Percentiles rank a stretch among this genome's conserved stretches.
Evolutionary conservation across 2,113 vertebrate genomes (phyloP).

Genomic region (Vanacampus margaritifer): DNA sequence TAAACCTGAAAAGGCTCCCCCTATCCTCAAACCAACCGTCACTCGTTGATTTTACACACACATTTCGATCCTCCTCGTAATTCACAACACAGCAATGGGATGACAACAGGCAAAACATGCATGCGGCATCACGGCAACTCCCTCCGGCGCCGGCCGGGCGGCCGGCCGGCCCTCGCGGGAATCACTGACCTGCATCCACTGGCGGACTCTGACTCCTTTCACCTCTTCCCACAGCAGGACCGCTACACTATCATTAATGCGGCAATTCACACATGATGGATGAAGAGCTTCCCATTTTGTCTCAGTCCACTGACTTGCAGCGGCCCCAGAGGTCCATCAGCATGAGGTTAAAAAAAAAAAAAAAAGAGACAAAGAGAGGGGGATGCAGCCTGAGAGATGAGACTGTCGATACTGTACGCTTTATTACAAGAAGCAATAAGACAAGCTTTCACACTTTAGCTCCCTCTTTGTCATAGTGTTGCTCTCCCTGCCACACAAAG

Average conservation of each 20-base stretch:
- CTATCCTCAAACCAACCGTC: constrained; percentile 40
- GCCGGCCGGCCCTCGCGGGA: constrained; percentile 63
- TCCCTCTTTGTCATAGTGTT: constrained; percentile 45
- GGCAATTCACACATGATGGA: constrained; percentile 51
- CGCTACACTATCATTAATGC: constrained; percentile 46
- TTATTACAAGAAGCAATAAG: constrained; percentile 83
- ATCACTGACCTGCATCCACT: constrained; percentile 87
- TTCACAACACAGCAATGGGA: constrained; percentile 29
- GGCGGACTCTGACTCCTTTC: constrained; percentile 77
- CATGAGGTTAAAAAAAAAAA: constrained; percentile 25
- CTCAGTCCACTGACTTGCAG: constrained; percentile 62
- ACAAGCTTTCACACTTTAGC: constrained; percentile 75
- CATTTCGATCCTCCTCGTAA: constrained; percentile 18
- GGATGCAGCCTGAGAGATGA: neutral
- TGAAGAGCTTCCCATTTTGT: constrained; percentile 60
- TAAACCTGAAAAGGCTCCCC: constrained; percentile 3
- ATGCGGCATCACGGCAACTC: neutral
- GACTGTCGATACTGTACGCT: constrained; percentile 84
- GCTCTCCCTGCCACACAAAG: constrained; percentile 83
- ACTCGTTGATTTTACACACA: constrained; percentile 14
- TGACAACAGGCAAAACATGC: constrained; percentile 39
- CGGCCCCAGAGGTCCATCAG: constrained; percentile 49
- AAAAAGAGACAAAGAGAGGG: constrained; percentile 35
- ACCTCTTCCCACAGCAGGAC: constrained; percentile 66
- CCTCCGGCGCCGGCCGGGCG: constrained; percentile 7